Conservation (phyloP, 2,797 vertebrate species). For the Myiotriccus ornatus region DNA sequence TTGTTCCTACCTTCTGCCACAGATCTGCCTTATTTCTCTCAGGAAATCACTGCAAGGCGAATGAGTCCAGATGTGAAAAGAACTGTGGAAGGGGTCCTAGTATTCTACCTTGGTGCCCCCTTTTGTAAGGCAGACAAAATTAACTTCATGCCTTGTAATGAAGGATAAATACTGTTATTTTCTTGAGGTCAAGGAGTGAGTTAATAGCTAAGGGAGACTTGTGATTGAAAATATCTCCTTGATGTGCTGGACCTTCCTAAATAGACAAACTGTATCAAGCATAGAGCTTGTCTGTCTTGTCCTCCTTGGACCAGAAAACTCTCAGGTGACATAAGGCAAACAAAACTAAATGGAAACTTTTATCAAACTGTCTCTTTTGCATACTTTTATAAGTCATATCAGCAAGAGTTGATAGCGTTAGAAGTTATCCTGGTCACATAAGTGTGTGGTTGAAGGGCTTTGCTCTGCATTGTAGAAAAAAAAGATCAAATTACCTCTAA, state of each 20-base stretch:
- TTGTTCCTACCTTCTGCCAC: neutral
- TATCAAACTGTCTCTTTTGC: neutral
- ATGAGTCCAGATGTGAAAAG: neutral
- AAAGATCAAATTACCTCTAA: neutral
- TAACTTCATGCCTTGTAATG: neutral
- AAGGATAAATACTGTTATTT: neutral
- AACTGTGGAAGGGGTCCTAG: neutral
- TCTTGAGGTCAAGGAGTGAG: neutral
- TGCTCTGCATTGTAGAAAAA: neutral
- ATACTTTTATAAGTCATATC: neutral
- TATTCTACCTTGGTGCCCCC: neutral
- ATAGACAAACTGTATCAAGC: neutral
- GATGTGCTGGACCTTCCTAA: neutral
- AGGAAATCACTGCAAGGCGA: neutral
- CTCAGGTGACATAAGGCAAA: neutral
- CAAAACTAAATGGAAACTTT: neutral
- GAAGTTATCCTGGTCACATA: neutral
- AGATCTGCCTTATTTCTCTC: neutral
- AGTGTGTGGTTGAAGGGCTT: neutral
- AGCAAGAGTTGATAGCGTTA: neutral
- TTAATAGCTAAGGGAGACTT: neutral
- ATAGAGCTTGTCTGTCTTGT: neutral
- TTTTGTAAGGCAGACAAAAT: neutral
- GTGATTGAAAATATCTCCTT: neutral
- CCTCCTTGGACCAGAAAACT: neutral